A percentile compares a stretch with the other conserved stretches of the same genome.
Evolutionary conservation across 1,140 invertebrate genomes (phyloP).

Genomic region (Heliconius hewitsoni): DNA sequence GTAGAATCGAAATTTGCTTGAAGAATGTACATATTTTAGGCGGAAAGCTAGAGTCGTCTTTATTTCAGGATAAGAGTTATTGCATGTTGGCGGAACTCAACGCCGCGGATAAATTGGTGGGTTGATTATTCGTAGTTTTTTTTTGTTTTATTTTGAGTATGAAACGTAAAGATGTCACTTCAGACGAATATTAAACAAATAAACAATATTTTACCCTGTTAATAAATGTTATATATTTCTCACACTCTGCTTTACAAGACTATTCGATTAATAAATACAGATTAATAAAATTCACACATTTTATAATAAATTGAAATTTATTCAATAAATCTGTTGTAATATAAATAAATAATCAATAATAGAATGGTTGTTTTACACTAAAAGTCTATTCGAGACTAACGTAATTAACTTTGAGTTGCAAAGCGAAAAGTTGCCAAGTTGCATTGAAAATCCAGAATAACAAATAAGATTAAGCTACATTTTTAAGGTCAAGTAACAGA

Average conservation of each 20-base stretch:
- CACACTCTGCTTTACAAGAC: background rate
- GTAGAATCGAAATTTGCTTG: background rate
- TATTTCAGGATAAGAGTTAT: too few relatives aligned
- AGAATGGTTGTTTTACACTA: background rate
- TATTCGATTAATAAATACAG: background rate
- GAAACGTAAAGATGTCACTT: too few relatives aligned
- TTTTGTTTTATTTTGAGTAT: too few relatives aligned
- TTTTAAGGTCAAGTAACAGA: conserved; percentile 41
- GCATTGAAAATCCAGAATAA: conserved; percentile 35
- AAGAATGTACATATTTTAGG: background rate
- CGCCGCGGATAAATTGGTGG: too few relatives aligned
- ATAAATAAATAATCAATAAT: conserved; percentile 4
- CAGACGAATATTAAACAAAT: too few relatives aligned
- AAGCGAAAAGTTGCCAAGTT: conserved; percentile 11
- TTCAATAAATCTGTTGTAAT: background rate
- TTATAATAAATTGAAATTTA: background rate
- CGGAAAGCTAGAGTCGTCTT: too few relatives aligned
- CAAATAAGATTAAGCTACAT: conserved; percentile 23
- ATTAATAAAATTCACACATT: background rate
- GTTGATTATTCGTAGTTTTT: too few relatives aligned
- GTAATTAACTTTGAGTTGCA: conserved; percentile 2
- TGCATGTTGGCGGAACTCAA: too few relatives aligned
- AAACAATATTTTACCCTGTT: too few relatives aligned
- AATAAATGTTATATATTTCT: too few relatives aligned
- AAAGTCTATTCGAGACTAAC: background rate